These are phyloP conservation scores for Halichondria panicea DNA, from an alignment of 37 sponge, comb jelly and placozoan genomes.

Conservation along the genomic window DNA sequence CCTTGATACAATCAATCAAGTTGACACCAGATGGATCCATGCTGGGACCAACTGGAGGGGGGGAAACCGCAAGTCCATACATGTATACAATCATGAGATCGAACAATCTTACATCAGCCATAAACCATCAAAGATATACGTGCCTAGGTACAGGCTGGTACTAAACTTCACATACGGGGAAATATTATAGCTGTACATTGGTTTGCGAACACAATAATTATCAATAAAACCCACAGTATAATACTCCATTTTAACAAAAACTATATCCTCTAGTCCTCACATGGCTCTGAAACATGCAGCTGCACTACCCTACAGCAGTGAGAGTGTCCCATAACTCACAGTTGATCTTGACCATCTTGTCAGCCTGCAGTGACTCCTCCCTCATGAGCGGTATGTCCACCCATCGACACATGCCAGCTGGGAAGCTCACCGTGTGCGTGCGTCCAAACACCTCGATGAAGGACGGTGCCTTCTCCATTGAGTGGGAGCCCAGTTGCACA, in stretches of 20 bases:
- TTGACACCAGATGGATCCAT: constrained; percentile 74
- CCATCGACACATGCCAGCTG: constrained; percentile 65
- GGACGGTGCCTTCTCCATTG: constrained; percentile 70
- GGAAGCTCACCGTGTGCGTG: constrained; percentile 9
- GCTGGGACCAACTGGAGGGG: constrained; percentile 81
- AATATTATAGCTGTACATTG: neutral
- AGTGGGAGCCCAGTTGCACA: constrained; percentile 65
- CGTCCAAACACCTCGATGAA: constrained; percentile 80
- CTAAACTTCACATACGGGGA: no score
- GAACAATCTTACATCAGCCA: neutral
- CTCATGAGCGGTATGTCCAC: constrained; percentile 85
- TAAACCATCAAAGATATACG: no score
- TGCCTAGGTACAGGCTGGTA: no score
- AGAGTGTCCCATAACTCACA: constrained; percentile 35
- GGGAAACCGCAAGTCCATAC: neutral
- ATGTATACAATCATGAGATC: neutral
- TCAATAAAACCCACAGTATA: neutral
- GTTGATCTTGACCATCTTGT: constrained; percentile 69
- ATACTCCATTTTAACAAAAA: neutral
- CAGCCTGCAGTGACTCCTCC: constrained; percentile 79
- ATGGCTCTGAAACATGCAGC: no score
- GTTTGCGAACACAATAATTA: neutral
- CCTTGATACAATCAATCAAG: constrained; percentile 67
- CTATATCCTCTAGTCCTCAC: neutral
- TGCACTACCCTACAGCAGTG: no score